These are phyloP conservation scores for Eristalis arbustorum DNA, from an alignment of 2,888 invertebrate species.

Conservation along the genomic window DNA sequence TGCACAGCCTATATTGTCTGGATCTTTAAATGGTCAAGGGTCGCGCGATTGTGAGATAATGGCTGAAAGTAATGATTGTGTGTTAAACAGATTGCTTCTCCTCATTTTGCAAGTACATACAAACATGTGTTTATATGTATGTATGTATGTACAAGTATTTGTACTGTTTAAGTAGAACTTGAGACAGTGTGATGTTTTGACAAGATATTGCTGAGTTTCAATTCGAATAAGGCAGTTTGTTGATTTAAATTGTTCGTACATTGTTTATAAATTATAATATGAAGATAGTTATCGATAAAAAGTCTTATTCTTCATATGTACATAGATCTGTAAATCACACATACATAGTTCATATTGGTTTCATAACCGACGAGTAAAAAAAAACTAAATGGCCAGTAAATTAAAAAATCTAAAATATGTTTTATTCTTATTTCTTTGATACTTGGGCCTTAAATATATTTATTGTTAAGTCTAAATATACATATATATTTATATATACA, in stretches of 20 bases:
- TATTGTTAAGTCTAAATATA: constrained; percentile 41
- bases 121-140: no score
- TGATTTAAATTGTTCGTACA: background rate
- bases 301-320: no score
- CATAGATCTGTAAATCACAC: no score
- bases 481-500: background rate
- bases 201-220: background rate
- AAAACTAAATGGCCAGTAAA: background rate
- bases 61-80: constrained; percentile 14
- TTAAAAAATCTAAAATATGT: constrained; percentile 47
- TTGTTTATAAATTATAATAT: background rate
- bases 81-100: constrained; percentile 19
- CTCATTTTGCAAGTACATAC: constrained; percentile 1
- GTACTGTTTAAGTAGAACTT: background rate
- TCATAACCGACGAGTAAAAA: background rate
- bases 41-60: constrained; percentile 50
- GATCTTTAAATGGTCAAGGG: constrained; percentile 61
- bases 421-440: constrained; percentile 45
- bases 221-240: background rate
- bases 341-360: background rate
- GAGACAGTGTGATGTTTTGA: background rate
- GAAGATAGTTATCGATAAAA: no score
- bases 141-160: background rate
- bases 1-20: constrained; percentile 13
- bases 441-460: constrained; percentile 28